Evolutionary conservation across 2,888 invertebrate genomes (phyloP), one percentile per base, ranked within the genome.

Genomic region (Andrena fulva): DNA sequence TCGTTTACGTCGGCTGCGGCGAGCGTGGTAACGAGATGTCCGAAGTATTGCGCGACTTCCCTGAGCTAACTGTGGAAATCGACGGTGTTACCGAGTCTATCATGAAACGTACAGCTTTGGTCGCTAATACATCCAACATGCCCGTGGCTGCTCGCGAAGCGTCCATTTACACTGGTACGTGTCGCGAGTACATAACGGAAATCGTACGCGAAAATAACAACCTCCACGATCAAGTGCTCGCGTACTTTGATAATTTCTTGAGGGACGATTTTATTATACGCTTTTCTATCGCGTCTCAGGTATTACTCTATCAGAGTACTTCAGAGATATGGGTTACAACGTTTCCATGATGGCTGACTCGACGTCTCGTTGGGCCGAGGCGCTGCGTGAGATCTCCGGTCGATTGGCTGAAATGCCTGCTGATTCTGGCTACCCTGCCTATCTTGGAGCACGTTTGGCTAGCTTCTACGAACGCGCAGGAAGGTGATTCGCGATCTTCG

Each of bases 291-390:
- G 35, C 42, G 8, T 59, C 74, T 24, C 92, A 97, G 98, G 98
- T 91, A 99, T 99, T 95, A 99, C 99, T 0, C 95, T 99, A n/a
- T 99, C 99, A 33, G 99, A 99, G 95, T 99, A 99, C 95, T 99
- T 99, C 97, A 96, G 98, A 92, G 98, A 98, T 95, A 99, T 99
- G 99, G 99, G 99, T 93, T 99, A 99, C 96, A 98, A 99, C 94
- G 99, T 99, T 63, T 99, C 99, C 90, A 99, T 99, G 99, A 99
- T 99, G 99, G 99, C 99, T 85, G 99, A 99, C 95, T 99, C 99
- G 35, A 99, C 99, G 27, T 99, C 99, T 16, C 98, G 99, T 95
- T 99, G 99, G 99, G 99, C 99, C 82, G 99, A 99, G 95, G 99
- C 99, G 90, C 96, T 99, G 94, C 97, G 99, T 95, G 99, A 99